Conservation (phyloP, 2,797 vertebrate species). For the Lerista edwardsae region DNA sequence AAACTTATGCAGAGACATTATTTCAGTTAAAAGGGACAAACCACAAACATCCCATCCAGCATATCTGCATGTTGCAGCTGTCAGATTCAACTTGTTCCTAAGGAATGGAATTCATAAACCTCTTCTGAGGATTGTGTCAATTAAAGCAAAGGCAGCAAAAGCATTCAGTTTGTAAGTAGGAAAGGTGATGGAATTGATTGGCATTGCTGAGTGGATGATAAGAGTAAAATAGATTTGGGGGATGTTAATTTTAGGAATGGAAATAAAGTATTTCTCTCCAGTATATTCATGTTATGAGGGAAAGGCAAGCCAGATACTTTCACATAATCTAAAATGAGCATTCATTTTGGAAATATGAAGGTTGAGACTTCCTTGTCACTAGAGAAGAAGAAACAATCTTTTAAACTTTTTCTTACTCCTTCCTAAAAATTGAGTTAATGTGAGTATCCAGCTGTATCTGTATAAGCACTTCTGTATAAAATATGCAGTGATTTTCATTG, state of each 20-base stretch:
- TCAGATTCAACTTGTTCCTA: slow-evolving; percentile 23
- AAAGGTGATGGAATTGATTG: slow-evolving; percentile 11
- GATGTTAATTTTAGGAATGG: slow-evolving; percentile 16
- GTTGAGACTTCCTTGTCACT: neutral
- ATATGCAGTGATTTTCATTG: neutral
- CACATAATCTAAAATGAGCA: slow-evolving; percentile 22
- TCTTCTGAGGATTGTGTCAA: neutral
- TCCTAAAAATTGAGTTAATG: neutral
- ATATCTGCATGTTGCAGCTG: slow-evolving; percentile 32
- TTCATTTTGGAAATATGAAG: neutral
- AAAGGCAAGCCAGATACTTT: slow-evolving; percentile 15
- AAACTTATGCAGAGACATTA: slow-evolving; percentile 1
- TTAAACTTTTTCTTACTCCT: neutral
- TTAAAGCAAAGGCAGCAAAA: slow-evolving; percentile 40
- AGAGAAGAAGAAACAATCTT: slow-evolving; percentile 12
- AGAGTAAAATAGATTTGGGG: neutral
- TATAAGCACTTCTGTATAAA: neutral
- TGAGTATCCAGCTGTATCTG: neutral
- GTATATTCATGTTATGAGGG: slow-evolving; percentile 7
- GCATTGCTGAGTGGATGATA: neutral
- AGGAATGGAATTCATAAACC: slow-evolving; percentile 3
- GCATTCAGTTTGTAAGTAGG: neutral
- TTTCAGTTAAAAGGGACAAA: neutral
- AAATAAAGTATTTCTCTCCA: slow-evolving; percentile 17
- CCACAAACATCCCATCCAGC: neutral